Evolutionary conservation across 2,888 invertebrate species (phyloP).

Genomic region (Drosophila pegasa): DNA sequence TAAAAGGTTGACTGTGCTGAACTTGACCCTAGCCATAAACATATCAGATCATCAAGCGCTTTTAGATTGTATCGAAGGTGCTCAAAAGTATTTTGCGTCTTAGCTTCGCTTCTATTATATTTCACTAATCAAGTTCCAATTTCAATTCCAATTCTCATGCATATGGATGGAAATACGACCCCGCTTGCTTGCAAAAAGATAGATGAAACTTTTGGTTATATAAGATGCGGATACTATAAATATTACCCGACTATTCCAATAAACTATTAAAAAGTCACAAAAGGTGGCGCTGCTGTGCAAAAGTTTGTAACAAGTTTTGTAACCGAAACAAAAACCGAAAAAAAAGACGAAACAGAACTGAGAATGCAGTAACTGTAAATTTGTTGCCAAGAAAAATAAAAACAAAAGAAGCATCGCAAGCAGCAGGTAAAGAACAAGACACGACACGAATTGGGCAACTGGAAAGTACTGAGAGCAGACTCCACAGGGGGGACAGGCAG

Average conservation of each 20-base stretch:
- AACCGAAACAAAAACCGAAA: constrained; percentile 19
- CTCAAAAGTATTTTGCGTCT: constrained; percentile 10
- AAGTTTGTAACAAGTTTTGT: constrained; percentile 47
- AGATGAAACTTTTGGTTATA: background rate
- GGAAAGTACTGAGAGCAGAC: constrained; percentile 18
- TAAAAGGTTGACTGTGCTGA: constrained; percentile 5
- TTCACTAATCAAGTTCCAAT: constrained; percentile 2
- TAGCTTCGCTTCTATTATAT: background rate
- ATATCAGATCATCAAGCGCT: constrained; percentile 19
- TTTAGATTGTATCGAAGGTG: constrained; percentile 11
- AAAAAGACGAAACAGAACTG: constrained; percentile 1
- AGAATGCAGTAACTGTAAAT: constrained; percentile 53
- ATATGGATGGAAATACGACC: constrained; percentile 9
- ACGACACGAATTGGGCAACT: constrained; percentile 48
- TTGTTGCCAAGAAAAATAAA: constrained; percentile 43
- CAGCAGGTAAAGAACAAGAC: constrained; percentile 27
- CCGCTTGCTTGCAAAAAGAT: background rate
- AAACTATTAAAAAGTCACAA: constrained; percentile 44
- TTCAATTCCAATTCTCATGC: constrained; percentile 11
- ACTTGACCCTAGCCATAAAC: constrained; percentile 43
- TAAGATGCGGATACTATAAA: constrained; percentile 18
- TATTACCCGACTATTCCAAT: constrained; percentile 12
- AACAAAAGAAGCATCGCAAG: constrained; percentile 21
- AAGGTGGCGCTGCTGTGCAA: constrained; percentile 37
- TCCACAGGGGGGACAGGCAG: background rate